Evolutionary conservation across 1,140 invertebrate species (phyloP).

Genomic region (Lasioglossum baleicum): DNA sequence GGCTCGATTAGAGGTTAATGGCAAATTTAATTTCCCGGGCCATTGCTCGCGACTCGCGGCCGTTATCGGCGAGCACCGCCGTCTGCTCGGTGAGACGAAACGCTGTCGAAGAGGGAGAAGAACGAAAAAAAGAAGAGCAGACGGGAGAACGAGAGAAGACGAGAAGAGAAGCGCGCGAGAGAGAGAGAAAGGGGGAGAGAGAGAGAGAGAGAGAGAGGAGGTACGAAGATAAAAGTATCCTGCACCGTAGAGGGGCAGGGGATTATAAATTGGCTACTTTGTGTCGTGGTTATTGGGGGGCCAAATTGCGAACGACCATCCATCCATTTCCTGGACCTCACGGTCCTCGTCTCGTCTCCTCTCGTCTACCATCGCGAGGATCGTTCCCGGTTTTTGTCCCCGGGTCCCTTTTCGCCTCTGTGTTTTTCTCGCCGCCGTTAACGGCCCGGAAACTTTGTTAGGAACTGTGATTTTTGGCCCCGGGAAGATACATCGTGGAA

Average conservation of each 20-base stretch:
- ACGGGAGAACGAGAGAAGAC: not conserved
- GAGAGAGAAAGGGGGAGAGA: not conserved
- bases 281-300: slow-evolving; percentile 68
- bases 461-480: slow-evolving; percentile 2
- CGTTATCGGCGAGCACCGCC: slow-evolving; percentile 47
- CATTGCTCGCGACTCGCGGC: slow-evolving; percentile 48
- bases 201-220: slow-evolving; percentile 16
- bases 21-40: slow-evolving; percentile 63
- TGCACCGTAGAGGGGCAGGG: slow-evolving; percentile 43
- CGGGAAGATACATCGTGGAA: not conserved
- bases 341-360: slow-evolving; percentile 57
- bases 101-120: not conserved
- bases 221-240: slow-evolving; percentile 57
- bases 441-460: slow-evolving; percentile 32
- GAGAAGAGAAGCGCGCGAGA: not conserved
- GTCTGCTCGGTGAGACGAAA: slow-evolving; percentile 46
- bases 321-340: slow-evolving; percentile 65
- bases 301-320: slow-evolving; percentile 70
- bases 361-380: slow-evolving; percentile 30
- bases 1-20: slow-evolving; percentile 59
- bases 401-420: not conserved
- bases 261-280: slow-evolving; percentile 72
- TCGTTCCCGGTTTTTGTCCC: slow-evolving; percentile 21
- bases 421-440: slow-evolving; percentile 24
- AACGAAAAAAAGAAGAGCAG: not conserved